Evolutionary conservation across 2,113 vertebrate genomes (phyloP).

Genomic region (Numida meleagris): DNA sequence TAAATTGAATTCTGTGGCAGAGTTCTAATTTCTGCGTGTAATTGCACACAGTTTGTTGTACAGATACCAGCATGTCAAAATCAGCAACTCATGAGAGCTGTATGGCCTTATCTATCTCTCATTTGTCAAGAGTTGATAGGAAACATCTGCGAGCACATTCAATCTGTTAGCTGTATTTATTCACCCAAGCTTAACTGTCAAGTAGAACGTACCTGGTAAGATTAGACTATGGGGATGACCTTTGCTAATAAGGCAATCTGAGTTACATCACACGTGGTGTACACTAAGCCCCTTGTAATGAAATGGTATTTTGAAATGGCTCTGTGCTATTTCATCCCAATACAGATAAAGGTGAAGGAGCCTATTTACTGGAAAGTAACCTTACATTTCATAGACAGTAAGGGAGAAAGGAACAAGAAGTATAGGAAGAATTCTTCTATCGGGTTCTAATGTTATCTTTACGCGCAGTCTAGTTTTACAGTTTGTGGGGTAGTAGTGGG

Average conservation of each 20-base stretch:
- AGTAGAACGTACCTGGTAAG: slow-evolving; percentile 31
- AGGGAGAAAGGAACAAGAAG: not conserved
- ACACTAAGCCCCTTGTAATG: not conserved
- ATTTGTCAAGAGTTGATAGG: slow-evolving; percentile 68
- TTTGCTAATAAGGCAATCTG: slow-evolving; percentile 61
- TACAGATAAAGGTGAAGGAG: not conserved
- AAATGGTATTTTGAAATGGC: slow-evolving; percentile 18
- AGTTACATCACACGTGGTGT: not conserved
- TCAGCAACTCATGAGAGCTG: slow-evolving; percentile 49
- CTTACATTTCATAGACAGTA: not conserved
- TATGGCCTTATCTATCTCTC: slow-evolving; percentile 51
- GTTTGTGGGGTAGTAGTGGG: not conserved
- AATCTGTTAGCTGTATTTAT: slow-evolving; percentile 63
- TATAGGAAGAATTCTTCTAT: not conserved
- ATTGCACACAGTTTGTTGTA: slow-evolving; percentile 35
- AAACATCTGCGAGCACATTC: slow-evolving; percentile 69
- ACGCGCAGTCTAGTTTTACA: not conserved
- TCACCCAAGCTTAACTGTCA: slow-evolving; percentile 61
- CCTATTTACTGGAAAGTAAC: not conserved
- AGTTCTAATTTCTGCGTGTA: slow-evolving; percentile 59
- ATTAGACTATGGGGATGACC: slow-evolving; percentile 36
- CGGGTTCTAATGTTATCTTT: not conserved
- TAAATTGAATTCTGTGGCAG: not conserved
- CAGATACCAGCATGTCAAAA: slow-evolving; percentile 23
- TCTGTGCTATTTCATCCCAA: not conserved